These are phyloP conservation scores for Oscheius sp. DNA, from an alignment of 2,888 invertebrate genomes.

Conservation along the genomic window DNA sequence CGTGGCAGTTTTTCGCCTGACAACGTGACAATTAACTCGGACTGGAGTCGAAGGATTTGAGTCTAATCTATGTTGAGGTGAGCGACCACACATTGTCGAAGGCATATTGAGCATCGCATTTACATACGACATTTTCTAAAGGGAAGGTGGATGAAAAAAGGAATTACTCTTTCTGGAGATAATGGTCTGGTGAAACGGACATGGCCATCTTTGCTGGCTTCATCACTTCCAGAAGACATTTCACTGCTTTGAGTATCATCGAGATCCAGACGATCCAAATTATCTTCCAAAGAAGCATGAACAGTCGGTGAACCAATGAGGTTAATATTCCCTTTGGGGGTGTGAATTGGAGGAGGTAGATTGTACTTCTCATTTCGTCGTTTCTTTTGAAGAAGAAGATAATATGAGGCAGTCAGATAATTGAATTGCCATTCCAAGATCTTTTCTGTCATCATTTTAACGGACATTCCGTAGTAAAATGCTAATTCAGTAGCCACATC, in stretches of 20 bases:
- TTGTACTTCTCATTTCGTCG: conserved; percentile 74
- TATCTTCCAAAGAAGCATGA: conserved; percentile 72
- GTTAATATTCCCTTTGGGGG: conserved; percentile 32
- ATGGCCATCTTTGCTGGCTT: conserved; percentile 26
- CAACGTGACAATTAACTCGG: conserved; percentile 5
- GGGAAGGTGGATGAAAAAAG: neutral
- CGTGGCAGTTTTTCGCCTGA: conserved; percentile 1
- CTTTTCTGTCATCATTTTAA: conserved; percentile 70
- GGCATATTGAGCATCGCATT: conserved; percentile 57
- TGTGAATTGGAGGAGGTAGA: conserved; percentile 54
- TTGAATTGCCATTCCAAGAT: conserved; percentile 77
- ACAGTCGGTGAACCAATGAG: conserved; percentile 67
- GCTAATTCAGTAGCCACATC: conserved; percentile 77
- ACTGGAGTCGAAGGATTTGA: conserved; percentile 20
- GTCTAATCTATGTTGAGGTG: conserved; percentile 38
- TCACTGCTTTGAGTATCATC: conserved; percentile 23
- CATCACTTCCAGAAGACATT: conserved; percentile 24
- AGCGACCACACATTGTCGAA: conserved; percentile 47
- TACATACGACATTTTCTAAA: conserved; percentile 50
- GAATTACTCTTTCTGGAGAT: conserved; percentile 38
- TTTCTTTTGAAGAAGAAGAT: conserved; percentile 78
- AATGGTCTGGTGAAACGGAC: conserved; percentile 41
- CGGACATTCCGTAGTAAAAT: conserved; percentile 71
- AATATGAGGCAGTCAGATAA: conserved; percentile 81
- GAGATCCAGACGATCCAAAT: conserved; percentile 68